Evolutionary conservation across 2,888 invertebrate genomes (phyloP).

Genomic region (Rotaria magnacalcarata): DNA sequence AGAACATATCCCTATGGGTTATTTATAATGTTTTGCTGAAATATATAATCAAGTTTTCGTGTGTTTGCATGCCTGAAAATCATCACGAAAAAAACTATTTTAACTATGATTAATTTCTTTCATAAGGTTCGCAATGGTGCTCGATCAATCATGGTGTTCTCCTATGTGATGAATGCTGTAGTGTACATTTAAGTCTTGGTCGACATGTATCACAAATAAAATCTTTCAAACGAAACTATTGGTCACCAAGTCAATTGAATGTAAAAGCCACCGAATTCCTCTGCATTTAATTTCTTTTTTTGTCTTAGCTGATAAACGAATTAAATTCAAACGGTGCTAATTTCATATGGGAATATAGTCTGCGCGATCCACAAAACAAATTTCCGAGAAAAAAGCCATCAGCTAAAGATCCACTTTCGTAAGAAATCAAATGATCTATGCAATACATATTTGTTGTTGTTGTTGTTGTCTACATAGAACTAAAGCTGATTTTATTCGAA

Average conservation of each 20-base stretch:
- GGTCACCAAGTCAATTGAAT: conserved; percentile 42
- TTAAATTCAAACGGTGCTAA: conserved; percentile 88
- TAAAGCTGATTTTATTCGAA: conserved; percentile 73
- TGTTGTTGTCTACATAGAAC: background rate
- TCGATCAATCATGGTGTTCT: conserved; percentile 89
- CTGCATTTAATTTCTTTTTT: conserved; percentile 40
- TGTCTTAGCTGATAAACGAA: conserved; percentile 76
- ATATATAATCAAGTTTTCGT: too few relatives aligned
- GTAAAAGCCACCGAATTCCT: background rate
- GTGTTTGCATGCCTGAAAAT: too few relatives aligned
- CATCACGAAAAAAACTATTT: too few relatives aligned
- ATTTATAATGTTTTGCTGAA: too few relatives aligned
- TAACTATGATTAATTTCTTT: background rate
- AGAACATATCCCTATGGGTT: too few relatives aligned
- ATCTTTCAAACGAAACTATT: conserved; percentile 63
- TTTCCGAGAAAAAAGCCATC: conserved; percentile 77
- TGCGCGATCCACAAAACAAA: conserved; percentile 72
- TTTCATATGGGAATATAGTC: conserved; percentile 90
- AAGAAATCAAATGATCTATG: conserved; percentile 57
- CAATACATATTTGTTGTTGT: background rate
- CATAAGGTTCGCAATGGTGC: conserved; percentile 86
- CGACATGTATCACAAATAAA: conserved; percentile 90
- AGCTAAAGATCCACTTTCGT: conserved; percentile 83
- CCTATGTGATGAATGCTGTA: conserved; percentile 91
- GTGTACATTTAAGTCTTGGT: conserved; percentile 87